phyloP scores from a whole-genome alignment of 2,888 invertebrate species.

The Hyppa rectilinea region DNA sequence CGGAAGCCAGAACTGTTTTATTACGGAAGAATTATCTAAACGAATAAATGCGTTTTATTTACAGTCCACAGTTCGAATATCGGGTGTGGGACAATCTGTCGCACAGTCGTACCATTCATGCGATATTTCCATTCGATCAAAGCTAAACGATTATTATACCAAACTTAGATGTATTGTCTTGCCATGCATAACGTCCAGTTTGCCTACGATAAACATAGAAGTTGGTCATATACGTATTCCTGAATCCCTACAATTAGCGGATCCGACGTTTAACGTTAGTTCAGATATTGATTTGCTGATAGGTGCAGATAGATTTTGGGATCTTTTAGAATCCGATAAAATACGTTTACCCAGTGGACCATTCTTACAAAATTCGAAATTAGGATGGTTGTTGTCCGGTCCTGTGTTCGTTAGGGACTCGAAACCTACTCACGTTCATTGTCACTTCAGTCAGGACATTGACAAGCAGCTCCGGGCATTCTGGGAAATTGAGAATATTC shows the following conservation, averaged over 20 bases:
- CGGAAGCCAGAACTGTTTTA: no score
- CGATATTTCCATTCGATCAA: conserved; percentile 8
- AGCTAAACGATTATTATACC: conserved; percentile 3
- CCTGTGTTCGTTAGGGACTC: neutral
- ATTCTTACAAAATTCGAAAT: conserved; percentile 12
- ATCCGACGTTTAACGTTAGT: conserved; percentile 10
- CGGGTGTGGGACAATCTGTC: conserved; percentile 17
- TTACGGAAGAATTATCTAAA: neutral
- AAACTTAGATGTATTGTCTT: conserved; percentile 12
- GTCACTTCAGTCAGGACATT: conserved; percentile 8
- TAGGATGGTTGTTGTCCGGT: conserved; percentile 28
- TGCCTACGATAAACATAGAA: conserved; percentile 17
- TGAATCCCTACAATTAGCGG: conserved; percentile 5
- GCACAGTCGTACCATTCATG: conserved; percentile 1
- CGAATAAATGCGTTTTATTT: conserved; percentile 1
- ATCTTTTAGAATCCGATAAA: conserved; percentile 2
- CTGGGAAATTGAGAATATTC: conserved; percentile 29
- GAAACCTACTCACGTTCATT: conserved; percentile 2
- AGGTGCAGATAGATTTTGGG: no score
- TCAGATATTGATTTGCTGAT: conserved; percentile 13
- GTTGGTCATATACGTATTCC: conserved; percentile 5
- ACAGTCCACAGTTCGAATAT: conserved; percentile 15
- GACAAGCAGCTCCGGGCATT: conserved; percentile 5
- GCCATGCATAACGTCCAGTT: conserved; percentile 8
- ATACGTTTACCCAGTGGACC: conserved; percentile 18